These are phyloP conservation scores for Grus americana DNA, from an alignment of 2,113 vertebrate genomes.

Conservation along the genomic window DNA sequence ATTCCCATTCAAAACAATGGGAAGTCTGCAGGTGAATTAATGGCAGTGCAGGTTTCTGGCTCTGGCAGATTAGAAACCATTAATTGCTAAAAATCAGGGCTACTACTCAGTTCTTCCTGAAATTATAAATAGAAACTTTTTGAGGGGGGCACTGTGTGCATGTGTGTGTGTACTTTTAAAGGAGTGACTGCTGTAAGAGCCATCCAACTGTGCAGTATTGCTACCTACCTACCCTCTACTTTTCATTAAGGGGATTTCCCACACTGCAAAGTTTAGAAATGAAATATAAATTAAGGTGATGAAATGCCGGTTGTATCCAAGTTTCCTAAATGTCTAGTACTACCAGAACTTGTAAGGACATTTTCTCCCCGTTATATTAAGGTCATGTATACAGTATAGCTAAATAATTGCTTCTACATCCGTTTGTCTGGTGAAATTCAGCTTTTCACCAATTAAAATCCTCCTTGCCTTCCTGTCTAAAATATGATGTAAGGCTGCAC, in stretches of 20 bases:
- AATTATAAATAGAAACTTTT: background rate
- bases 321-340: background rate
- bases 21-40: slow-evolving; percentile 6
- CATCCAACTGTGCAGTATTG: background rate
- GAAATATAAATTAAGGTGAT: background rate
- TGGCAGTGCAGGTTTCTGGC: background rate
- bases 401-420: background rate
- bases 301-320: background rate
- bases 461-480: background rate
- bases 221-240: background rate
- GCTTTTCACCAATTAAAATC: background rate
- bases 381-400: background rate
- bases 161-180: background rate
- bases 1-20: background rate
- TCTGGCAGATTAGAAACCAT: background rate
- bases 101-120: background rate
- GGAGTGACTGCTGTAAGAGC: background rate
- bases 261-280: background rate
- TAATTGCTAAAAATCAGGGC: background rate
- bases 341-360: background rate
- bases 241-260: background rate
- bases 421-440: background rate
- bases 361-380: background rate
- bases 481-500: background rate
- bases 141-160: background rate